Base-by-base conservation (phyloP, 2,888 invertebrate species). In the Crocallis elinguaria region DNA sequence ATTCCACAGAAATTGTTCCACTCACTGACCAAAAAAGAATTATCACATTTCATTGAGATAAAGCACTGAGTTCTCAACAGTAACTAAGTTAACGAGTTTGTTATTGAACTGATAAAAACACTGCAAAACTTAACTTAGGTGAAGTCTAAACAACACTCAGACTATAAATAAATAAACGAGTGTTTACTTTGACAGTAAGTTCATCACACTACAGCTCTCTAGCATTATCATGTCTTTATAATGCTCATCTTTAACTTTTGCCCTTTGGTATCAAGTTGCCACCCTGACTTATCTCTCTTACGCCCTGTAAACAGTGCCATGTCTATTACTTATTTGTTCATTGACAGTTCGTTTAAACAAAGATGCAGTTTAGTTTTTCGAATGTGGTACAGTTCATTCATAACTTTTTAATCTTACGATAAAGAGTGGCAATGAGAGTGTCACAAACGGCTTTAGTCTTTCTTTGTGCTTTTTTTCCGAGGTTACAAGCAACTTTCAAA, bases 171-270 rank as follows among this genome's bases (percentile, higher is more conserved):
- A 73, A 69, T 73, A 75, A 73, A 71, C 54, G 58, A 57, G 75
- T 84, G 80, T 84, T 82, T 82, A 81, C 83, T 71, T 69, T 63
- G 62, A 64, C 43, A 57, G 59, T 66, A 85, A 80, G 87, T 87
- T 87, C 87, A 84, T 82, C 87, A 88, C 73, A 82, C 87, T 81
- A 32, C 30, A 80, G 79, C 77, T 71, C 73, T 67, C 75, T 77
- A 75, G 54, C 66, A 62, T 68, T 87, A 86, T 88, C 87, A 64
- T 46, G 66, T 37, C 44, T 35, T 17, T 32, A 43, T 77, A 78
- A 75, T 75, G 71, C 74, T 75, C 84, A 82, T 86, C 86, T 88
- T 83, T 42, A 82, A 81, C 88, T 75, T 82, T 82, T 88, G 84
- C 73, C 81, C 88, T 66, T 64, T 62, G 45, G 62, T 88, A 88